Base-by-base conservation (phyloP, 2,888 invertebrate genomes). In the Leptarthrus brevirostris region DNA sequence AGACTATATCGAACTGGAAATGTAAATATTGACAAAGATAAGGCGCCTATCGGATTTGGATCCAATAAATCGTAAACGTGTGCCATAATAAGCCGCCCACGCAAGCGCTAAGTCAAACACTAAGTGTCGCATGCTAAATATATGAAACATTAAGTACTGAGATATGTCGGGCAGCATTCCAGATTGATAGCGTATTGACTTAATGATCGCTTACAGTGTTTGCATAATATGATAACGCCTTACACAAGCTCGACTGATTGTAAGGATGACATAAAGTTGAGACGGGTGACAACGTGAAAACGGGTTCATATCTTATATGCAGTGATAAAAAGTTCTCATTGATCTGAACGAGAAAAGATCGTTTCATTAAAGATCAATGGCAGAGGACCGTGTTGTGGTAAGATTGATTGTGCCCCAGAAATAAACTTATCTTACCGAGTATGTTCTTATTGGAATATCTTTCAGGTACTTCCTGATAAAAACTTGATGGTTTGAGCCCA, bases 71-170 rank as follows among this genome's bases (percentile, higher is more conserved):
- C 47, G 72, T 72, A 24, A 72, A 58, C 22, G 72, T 54, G 72
- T 72, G 58, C 72, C 72, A 72, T 72, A 72, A 72, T 72, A 56
- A 72, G 30, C 47, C 56, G 56, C 72, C 72, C 72, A 72, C 72
- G 72, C 72, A 72, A 16, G 56, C 72, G 72, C 36, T 56, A 54
- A 24, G 22, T 34, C 20, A 24, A 30, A 40, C 20, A 54, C n/a
- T 10, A 53, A 36, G 53, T 52, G 24, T 71, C 54, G 24, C 24
- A 34, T 54, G 52, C 69, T 69, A 30, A 52, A 20, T 20, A 30
- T 34, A 18, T 30, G 34, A 18, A 71, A 54, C 36, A 24, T 36
- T 40, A 72, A 44, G 24, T 30, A 10, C 4, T 44, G 20, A 44
- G 20, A 58, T 18, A 16, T 24, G 47, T 36, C 16, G 16, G 10